Percentiles rank a stretch among this genome's conserved stretches.
phyloP scores from a whole-genome alignment of 2,888 invertebrate species.

The Lottia gigantea region DNA sequence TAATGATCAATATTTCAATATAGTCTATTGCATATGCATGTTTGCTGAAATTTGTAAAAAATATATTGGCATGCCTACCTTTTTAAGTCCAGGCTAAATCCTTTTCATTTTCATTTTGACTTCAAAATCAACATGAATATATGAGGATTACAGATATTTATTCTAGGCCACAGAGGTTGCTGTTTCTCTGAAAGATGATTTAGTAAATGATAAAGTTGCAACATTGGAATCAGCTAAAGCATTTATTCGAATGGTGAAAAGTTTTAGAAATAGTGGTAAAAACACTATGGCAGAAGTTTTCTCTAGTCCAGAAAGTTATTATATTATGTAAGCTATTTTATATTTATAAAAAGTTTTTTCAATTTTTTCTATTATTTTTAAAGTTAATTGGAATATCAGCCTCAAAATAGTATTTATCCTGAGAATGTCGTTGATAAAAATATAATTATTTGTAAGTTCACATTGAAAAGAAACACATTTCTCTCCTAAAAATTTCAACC shows the following conservation, averaged over 20 bases:
- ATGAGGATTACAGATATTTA: no score
- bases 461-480: no score
- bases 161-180: slow-evolving; percentile 45
- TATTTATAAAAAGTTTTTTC: no score
- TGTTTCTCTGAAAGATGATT: slow-evolving; percentile 68
- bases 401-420: no score
- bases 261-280: slow-evolving; percentile 74
- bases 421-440: no score
- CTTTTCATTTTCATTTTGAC: no score
- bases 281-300: slow-evolving; percentile 75
- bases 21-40: background rate
- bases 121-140: no score
- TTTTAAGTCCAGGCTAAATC: no score
- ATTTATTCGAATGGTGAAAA: slow-evolving; percentile 75
- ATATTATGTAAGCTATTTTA: slow-evolving; percentile 68
- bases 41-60: background rate
- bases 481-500: no score
- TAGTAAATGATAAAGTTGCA: slow-evolving; percentile 74
- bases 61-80: background rate
- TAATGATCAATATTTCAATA: background rate
- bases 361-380: no score
- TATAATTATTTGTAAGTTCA: no score
- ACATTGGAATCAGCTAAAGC: slow-evolving; percentile 75
- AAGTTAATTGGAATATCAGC: no score
- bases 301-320: slow-evolving; percentile 73